A percentile compares a stretch with the other conserved stretches of the same genome.
Conservation (phyloP, 2,797 vertebrate species). For the Neomorphus geoffroyi region DNA sequence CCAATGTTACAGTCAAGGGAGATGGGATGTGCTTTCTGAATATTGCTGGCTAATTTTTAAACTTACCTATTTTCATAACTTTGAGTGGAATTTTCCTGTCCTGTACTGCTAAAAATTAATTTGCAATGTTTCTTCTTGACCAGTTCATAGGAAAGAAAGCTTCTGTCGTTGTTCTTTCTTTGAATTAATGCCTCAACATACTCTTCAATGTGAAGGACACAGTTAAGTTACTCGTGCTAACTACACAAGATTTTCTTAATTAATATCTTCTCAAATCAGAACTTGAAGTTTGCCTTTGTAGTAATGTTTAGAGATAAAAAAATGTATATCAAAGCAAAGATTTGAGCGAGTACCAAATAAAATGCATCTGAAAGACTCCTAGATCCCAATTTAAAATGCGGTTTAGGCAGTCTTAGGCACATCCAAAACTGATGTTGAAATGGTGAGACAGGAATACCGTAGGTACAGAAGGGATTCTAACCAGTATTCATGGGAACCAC, state of each 20-base stretch:
- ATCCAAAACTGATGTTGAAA: background rate
- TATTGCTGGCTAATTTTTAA: background rate
- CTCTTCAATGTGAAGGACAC: background rate
- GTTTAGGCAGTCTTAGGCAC: background rate
- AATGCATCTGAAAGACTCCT: background rate
- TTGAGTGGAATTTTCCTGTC: background rate
- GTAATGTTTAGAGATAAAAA: background rate
- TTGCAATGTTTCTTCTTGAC: background rate
- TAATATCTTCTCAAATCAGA: background rate
- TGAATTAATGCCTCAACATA: background rate
- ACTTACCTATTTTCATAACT: background rate
- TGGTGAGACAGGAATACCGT: background rate
- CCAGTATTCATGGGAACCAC: background rate
- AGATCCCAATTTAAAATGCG: background rate
- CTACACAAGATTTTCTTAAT: background rate
- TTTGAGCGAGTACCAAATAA: background rate
- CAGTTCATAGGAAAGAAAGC: background rate
- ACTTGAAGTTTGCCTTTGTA: background rate
- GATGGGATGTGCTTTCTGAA: background rate
- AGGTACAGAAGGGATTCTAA: background rate
- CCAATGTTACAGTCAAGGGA: background rate
- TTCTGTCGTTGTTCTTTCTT: background rate
- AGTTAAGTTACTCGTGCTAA: background rate
- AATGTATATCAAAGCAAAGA: background rate
- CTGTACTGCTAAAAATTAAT: background rate